Evolutionary conservation across 1,140 invertebrate species (phyloP).

Genomic region (Pseudomyrmex dendroicus): DNA sequence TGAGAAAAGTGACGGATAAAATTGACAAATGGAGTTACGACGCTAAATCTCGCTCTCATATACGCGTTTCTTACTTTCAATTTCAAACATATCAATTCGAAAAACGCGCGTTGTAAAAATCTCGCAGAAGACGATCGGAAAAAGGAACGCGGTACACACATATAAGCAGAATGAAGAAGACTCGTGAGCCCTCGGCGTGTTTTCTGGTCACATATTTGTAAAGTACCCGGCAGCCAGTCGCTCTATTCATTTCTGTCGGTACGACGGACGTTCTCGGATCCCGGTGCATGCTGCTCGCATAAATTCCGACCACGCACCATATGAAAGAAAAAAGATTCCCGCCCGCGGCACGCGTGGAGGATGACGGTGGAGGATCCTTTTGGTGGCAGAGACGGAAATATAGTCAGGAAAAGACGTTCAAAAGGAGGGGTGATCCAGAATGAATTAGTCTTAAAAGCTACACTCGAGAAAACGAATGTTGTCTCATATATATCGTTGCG

Average conservation of each 20-base stretch:
- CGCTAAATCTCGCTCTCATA: neutral
- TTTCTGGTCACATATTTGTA: slow-evolving; percentile 83
- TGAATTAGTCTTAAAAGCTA: slow-evolving; percentile 65
- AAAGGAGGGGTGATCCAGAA: slow-evolving; percentile 28
- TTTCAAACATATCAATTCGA: neutral
- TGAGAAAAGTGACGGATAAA: neutral
- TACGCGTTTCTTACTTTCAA: neutral
- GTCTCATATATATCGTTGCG: slow-evolving; percentile 15
- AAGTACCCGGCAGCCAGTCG: slow-evolving; percentile 77
- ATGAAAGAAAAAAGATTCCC: slow-evolving; percentile 72
- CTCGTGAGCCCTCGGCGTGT: slow-evolving; percentile 71
- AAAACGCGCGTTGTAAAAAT: slow-evolving; percentile 33
- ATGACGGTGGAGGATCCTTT: slow-evolving; percentile 30
- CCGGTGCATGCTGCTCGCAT: slow-evolving; percentile 76
- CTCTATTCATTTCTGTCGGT: slow-evolving; percentile 80
- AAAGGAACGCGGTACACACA: neutral
- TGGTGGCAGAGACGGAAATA: slow-evolving; percentile 37
- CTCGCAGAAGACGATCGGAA: slow-evolving; percentile 17
- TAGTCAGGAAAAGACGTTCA: slow-evolving; percentile 41
- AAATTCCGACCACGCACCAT: slow-evolving; percentile 77
- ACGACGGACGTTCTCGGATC: slow-evolving; percentile 60
- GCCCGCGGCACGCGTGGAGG: slow-evolving; percentile 30
- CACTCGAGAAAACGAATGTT: slow-evolving; percentile 46
- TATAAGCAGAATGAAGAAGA: slow-evolving; percentile 1
- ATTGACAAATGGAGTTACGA: too few species aligned